Evolutionary conservation across 2,113 vertebrate species (phyloP).

Genomic region (Oncorhynchus kisutch): DNA sequence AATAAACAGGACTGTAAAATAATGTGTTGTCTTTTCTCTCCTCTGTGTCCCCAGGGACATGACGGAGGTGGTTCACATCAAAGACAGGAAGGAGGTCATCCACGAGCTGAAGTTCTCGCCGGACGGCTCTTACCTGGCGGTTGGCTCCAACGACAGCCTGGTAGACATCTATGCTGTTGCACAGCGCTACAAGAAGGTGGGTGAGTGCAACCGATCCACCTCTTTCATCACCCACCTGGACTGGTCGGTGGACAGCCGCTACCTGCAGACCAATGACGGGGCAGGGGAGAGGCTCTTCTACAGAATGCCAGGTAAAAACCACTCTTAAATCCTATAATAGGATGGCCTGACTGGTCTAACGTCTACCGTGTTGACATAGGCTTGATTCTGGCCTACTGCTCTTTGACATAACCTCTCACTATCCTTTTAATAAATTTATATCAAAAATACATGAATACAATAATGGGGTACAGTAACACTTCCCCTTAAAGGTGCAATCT

Average conservation of each 20-base stretch:
- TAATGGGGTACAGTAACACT: too few species aligned
- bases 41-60: conserved; percentile 81
- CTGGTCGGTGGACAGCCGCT: conserved; percentile 95
- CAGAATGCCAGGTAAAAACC: conserved; percentile 86
- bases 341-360: too few species aligned
- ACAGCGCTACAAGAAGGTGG: conserved; percentile 95
- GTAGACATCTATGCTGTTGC: conserved; percentile 91
- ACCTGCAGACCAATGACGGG: conserved; percentile 93
- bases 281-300: conserved; percentile 90
- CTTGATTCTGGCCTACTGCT: too few species aligned
- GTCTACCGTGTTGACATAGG: too few species aligned
- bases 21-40: too few species aligned
- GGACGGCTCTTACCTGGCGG: conserved; percentile 89
- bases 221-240: conserved; percentile 97
- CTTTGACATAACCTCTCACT: too few species aligned
- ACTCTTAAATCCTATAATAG: too few species aligned
- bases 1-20: too few species aligned
- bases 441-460: too few species aligned
- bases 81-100: conserved; percentile 95
- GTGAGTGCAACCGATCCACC: conserved; percentile 88
- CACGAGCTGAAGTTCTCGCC: conserved; percentile 98
- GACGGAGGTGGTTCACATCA: conserved; percentile 98
- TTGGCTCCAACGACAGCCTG: conserved; percentile 92
- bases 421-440: too few species aligned
- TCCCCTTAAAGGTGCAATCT: too few species aligned